Conservation (phyloP, 2,797 vertebrate genomes). For the Paguma larvata region DNA sequence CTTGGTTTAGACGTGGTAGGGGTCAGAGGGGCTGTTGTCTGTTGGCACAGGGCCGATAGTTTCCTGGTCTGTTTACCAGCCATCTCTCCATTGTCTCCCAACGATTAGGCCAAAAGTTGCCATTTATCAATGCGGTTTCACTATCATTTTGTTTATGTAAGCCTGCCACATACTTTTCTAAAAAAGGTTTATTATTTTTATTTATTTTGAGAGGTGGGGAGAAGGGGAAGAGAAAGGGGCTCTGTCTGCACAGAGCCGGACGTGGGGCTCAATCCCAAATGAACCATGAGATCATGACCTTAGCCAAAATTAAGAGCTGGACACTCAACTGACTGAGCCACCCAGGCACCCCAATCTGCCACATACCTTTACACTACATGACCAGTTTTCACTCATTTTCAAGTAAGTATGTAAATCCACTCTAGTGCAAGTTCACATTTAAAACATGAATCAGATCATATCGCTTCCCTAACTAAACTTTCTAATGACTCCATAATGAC, state of each 20-base stretch:
- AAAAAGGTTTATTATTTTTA: too few species aligned
- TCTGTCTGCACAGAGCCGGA: too few species aligned
- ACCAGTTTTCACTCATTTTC: neutral
- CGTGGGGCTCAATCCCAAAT: too few species aligned
- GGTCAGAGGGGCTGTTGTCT: neutral
- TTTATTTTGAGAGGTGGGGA: too few species aligned
- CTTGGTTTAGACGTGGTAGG: neutral
- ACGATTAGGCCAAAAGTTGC: neutral
- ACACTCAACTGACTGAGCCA: too few species aligned
- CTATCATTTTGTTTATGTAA: neutral
- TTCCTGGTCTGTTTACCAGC: neutral
- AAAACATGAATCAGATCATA: conserved; percentile 29
- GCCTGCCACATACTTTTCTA: neutral
- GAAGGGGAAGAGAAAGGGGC: too few species aligned
- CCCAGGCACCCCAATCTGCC: neutral
- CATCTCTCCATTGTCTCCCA: neutral
- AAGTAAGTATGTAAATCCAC: neutral
- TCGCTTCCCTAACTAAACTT: neutral
- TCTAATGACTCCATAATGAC: neutral
- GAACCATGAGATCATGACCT: too few species aligned
- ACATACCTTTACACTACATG: neutral
- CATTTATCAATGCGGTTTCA: neutral
- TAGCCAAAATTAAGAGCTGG: too few species aligned
- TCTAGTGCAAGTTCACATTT: conserved; percentile 3
- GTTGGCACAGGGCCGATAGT: neutral